Percentiles rank a stretch among this genome's conserved stretches.
phyloP scores from a whole-genome alignment of 2,888 invertebrate species.

The Athalia rosae region DNA sequence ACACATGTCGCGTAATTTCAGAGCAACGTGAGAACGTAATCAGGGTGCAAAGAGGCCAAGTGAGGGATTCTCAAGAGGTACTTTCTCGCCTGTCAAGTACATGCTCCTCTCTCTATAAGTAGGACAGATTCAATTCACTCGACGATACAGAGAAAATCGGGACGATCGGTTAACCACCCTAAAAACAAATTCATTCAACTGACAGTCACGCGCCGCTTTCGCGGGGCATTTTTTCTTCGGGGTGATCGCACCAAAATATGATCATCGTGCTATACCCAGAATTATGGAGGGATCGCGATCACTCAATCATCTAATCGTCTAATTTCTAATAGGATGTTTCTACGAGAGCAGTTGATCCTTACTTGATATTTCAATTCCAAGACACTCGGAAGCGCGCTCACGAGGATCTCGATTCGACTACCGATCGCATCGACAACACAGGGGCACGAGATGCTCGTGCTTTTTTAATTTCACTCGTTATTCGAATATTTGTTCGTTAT shows the following conservation, averaged over 20 bases:
- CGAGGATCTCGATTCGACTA: constrained; percentile 5
- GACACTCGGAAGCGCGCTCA: constrained; percentile 8
- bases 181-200: too few relatives aligned
- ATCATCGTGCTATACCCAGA: too few relatives aligned
- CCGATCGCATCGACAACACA: constrained; percentile 1
- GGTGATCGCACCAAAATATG: too few relatives aligned
- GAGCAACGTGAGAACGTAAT: constrained; percentile 12
- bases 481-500: too few relatives aligned
- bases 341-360: constrained; percentile 15
- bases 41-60: constrained; percentile 23
- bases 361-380: constrained; percentile 24
- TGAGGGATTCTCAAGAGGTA: not conserved
- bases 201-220: too few relatives aligned
- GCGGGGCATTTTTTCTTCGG: too few relatives aligned
- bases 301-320: not conserved
- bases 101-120: not conserved
- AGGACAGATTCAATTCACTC: not conserved
- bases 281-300: too few relatives aligned
- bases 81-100: constrained; percentile 8
- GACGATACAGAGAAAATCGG: not conserved
- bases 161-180: not conserved
- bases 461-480: constrained; percentile 10
- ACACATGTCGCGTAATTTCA: not conserved
- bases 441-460: constrained; percentile 25
- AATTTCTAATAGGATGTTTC: not conserved